Evolutionary conservation across 2,797 vertebrate species (phyloP).

Genomic region (Eupleurogrammus muticus): DNA sequence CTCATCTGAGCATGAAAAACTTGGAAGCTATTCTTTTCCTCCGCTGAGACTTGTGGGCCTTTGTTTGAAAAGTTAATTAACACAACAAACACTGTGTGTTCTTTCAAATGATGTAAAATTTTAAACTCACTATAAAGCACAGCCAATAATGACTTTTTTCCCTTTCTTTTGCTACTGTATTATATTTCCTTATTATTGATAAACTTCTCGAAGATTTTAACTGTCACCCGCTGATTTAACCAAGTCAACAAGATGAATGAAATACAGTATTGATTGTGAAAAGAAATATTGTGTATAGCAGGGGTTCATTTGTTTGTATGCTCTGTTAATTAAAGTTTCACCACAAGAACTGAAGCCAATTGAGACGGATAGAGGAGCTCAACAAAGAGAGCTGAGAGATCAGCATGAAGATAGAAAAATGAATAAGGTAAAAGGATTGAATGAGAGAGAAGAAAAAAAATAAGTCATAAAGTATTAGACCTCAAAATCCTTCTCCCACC

Average conservation of each 20-base stretch:
- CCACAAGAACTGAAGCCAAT: constrained; percentile 20
- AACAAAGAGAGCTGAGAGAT: constrained; percentile 13
- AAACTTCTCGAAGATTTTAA: not conserved
- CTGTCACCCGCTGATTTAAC: not conserved
- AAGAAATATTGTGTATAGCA: not conserved
- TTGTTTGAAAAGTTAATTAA: constrained; percentile 47
- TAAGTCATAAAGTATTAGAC: constrained; percentile 42
- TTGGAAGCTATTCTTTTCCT: constrained; percentile 32
- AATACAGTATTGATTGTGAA: constrained; percentile 8
- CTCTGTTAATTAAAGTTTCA: constrained; percentile 44
- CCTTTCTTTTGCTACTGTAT: not conserved
- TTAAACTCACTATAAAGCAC: not conserved
- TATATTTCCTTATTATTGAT: not conserved
- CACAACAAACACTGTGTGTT: constrained; percentile 7
- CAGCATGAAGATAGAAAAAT: constrained; percentile 15
- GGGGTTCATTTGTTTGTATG: constrained; percentile 39
- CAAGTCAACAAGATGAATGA: constrained; percentile 3
- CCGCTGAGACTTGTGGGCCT: constrained; percentile 23
- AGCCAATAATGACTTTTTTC: not conserved
- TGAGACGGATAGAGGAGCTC: constrained; percentile 25
- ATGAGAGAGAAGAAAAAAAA: constrained; percentile 25
- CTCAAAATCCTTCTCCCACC: constrained; percentile 51
- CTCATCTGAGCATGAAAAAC: constrained; percentile 38
- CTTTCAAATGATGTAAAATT: not conserved
- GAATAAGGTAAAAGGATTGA: not conserved